These are phyloP conservation scores for Mohoua ochrocephala DNA, from an alignment of 2,113 vertebrate genomes.

Conservation along the genomic window DNA sequence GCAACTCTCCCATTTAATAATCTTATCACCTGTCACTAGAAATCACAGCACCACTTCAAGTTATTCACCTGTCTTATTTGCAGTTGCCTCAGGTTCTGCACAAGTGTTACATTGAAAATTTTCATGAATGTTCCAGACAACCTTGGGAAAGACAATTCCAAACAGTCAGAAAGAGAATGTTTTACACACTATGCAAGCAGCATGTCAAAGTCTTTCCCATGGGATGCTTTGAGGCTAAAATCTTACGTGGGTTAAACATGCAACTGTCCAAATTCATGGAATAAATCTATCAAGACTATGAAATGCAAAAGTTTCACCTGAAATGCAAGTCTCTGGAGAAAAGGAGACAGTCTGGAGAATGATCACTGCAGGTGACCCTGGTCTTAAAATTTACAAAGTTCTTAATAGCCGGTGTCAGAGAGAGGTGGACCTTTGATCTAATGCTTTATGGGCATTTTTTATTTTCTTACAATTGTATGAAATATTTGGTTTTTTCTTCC, in stretches of 20 bases:
- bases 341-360: not conserved
- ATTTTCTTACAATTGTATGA: not conserved
- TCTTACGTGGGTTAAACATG: not conserved
- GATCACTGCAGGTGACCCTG: not conserved
- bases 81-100: not conserved
- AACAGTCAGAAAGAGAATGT: not conserved
- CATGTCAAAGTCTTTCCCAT: not conserved
- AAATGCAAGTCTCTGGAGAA: not conserved
- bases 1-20: not conserved
- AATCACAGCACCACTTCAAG: not conserved
- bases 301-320: not conserved
- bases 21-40: not conserved
- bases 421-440: not conserved
- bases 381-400: not conserved
- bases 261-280: not conserved
- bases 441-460: not conserved
- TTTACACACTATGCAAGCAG: not conserved
- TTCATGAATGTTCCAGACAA: not conserved
- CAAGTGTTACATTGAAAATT: not conserved
- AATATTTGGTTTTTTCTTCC: not conserved
- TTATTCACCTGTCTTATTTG: not conserved
- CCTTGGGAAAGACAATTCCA: not conserved
- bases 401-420: not conserved
- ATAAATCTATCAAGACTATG: not conserved
- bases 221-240: not conserved